Evolutionary conservation across 1,140 invertebrate species (phyloP).

Genomic region (Caenorhabditis remanei): DNA sequence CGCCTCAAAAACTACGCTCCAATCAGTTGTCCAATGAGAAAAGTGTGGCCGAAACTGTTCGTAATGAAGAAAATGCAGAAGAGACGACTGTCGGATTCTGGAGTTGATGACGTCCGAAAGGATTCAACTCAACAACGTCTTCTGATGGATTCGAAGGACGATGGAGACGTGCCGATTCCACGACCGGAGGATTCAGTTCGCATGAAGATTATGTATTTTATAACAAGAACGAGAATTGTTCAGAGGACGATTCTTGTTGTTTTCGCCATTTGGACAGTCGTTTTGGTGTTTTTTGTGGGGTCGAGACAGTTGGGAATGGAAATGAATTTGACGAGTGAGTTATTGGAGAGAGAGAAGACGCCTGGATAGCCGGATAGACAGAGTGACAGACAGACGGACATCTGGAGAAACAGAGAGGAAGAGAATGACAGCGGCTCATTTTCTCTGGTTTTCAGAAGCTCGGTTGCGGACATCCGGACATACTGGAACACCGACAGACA

Average conservation of each 20-base stretch:
- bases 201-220: conserved; percentile 57
- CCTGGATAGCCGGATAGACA: too few species aligned
- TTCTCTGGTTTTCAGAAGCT: too few species aligned
- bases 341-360: neutral
- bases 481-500: too few species aligned
- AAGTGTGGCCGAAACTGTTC: conserved; percentile 69
- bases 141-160: conserved; percentile 42
- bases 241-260: conserved; percentile 64
- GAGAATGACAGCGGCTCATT: too few species aligned
- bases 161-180: neutral
- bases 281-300: conserved; percentile 65
- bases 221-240: conserved; percentile 60
- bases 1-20: conserved; percentile 69
- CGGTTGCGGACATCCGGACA: too few species aligned
- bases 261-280: conserved; percentile 69
- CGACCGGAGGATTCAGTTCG: conserved; percentile 54
- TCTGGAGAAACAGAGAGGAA: too few species aligned
- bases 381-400: too few species aligned
- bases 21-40: conserved; percentile 68
- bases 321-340: conserved; percentile 49
- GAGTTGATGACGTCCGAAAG: conserved; percentile 1
- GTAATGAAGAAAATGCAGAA: conserved; percentile 58
- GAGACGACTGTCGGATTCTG: conserved; percentile 53
- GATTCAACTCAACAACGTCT: neutral
- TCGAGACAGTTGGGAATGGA: conserved; percentile 24